These are phyloP conservation scores for Strix uralensis DNA, from an alignment of 2,113 vertebrate species.

Conservation along the genomic window DNA sequence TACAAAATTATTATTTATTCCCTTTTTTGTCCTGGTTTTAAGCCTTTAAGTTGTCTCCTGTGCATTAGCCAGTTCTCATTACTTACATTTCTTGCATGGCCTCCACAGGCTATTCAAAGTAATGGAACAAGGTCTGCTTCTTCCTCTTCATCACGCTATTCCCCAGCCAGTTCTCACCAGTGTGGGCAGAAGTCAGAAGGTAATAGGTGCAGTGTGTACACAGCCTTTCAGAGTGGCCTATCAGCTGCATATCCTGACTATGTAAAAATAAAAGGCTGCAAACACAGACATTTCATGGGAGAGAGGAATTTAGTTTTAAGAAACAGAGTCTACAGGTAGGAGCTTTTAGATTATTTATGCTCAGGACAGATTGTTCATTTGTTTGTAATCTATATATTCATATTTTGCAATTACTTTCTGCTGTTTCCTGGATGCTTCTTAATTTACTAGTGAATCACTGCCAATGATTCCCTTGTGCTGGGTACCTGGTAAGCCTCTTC, in stretches of 20 bases:
- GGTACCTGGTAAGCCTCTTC: background rate
- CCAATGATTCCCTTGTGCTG: background rate
- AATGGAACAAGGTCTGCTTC: background rate
- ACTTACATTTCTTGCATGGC: background rate
- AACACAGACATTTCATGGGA: background rate
- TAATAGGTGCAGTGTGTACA: rapidly evolving
- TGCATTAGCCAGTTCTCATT: background rate
- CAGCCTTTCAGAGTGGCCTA: background rate
- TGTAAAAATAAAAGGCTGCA: background rate
- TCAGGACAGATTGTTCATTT: background rate
- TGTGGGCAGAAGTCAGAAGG: background rate
- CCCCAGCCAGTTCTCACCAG: background rate
- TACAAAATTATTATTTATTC: background rate
- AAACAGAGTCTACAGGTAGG: background rate
- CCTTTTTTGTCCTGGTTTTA: background rate
- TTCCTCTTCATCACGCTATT: background rate
- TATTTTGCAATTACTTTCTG: background rate
- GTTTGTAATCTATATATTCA: background rate
- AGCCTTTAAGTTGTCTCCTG: background rate
- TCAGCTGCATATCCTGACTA: background rate
- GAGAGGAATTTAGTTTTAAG: background rate
- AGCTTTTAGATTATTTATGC: background rate
- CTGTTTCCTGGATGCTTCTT: background rate
- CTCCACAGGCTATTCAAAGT: background rate
- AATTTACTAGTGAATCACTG: background rate